phyloP scores from a whole-genome alignment of 1,140 invertebrate species.

The Lordiphosa collinella region DNA sequence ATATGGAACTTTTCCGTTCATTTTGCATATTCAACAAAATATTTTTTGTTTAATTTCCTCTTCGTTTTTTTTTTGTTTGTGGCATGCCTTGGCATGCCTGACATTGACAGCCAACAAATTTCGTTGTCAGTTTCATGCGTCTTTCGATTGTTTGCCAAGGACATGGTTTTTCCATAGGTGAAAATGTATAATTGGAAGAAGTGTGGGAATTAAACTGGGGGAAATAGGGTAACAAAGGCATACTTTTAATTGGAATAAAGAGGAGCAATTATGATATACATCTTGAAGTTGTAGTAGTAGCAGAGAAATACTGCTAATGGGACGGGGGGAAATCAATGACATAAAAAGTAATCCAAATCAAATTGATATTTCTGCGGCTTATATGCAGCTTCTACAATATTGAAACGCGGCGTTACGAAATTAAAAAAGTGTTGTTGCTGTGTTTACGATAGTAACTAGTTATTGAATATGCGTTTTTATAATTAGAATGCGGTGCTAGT shows the following conservation, averaged over 20 bases:
- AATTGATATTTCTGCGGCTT: no score
- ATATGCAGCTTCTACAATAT: no score
- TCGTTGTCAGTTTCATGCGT: conserved; percentile 56
- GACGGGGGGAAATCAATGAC: no score
- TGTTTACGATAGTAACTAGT: no score
- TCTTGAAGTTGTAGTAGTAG: no score
- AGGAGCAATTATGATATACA: no score
- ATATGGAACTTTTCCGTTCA: conserved; percentile 33
- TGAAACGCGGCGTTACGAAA: no score
- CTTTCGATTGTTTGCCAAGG: conserved; percentile 53
- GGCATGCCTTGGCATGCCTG: conserved; percentile 27
- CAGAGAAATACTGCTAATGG: no score
- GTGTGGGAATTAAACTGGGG: not conserved
- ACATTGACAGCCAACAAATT: conserved; percentile 65
- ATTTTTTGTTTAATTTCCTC: conserved; percentile 34
- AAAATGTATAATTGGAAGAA: not conserved
- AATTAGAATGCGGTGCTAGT: no score
- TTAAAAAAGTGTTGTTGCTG: no score
- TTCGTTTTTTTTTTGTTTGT: conserved; percentile 24
- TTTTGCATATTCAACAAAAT: conserved; percentile 63
- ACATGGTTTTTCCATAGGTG: conserved; percentile 31
- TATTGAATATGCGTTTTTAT: no score
- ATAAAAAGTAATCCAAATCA: no score
- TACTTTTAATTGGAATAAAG: conserved; percentile 13
- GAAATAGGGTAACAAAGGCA: conserved; percentile 1